Percentiles rank a stretch among this genome's conserved stretches.
Evolutionary conservation across 2,888 invertebrate genomes (phyloP).

Genomic region (Electrophaes corylata): DNA sequence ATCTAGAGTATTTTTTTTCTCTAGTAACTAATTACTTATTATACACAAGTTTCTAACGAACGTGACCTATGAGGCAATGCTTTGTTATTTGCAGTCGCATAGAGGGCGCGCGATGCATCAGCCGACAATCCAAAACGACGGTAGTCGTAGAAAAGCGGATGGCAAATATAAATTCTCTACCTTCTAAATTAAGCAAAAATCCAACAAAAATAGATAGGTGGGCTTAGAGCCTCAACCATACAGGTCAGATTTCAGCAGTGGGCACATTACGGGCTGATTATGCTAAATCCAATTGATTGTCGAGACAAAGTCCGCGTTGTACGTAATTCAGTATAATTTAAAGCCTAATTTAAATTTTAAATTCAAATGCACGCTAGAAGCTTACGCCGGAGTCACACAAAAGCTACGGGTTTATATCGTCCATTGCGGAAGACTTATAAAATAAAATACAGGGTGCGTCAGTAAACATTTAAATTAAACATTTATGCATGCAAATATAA

Average conservation of each 20-base stretch:
- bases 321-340: slow-evolving; percentile 27
- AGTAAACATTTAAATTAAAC: neutral
- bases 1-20: too few relatives aligned
- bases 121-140: too few relatives aligned
- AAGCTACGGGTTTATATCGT: slow-evolving; percentile 47
- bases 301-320: slow-evolving; percentile 11
- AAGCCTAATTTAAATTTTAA: slow-evolving; percentile 39
- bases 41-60: too few relatives aligned
- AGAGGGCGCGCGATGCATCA: too few relatives aligned
- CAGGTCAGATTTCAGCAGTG: too few relatives aligned
- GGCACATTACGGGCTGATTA: slow-evolving; percentile 9
- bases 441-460: slow-evolving; percentile 60
- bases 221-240: neutral
- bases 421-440: slow-evolving; percentile 56
- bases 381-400: slow-evolving; percentile 44
- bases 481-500: too few relatives aligned
- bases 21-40: too few relatives aligned
- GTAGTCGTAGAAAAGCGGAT: too few relatives aligned
- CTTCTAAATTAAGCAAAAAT: too few relatives aligned
- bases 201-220: neutral
- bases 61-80: too few relatives aligned
- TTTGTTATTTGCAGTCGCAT: too few relatives aligned
- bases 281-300: slow-evolving; percentile 25
- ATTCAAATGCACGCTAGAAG: slow-evolving; percentile 37
- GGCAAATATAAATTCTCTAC: too few relatives aligned